A percentile compares a stretch with the other conserved stretches of the same genome.
Evolutionary conservation across 2,113 vertebrate genomes (phyloP).

Genomic region (Gobio gobio): DNA sequence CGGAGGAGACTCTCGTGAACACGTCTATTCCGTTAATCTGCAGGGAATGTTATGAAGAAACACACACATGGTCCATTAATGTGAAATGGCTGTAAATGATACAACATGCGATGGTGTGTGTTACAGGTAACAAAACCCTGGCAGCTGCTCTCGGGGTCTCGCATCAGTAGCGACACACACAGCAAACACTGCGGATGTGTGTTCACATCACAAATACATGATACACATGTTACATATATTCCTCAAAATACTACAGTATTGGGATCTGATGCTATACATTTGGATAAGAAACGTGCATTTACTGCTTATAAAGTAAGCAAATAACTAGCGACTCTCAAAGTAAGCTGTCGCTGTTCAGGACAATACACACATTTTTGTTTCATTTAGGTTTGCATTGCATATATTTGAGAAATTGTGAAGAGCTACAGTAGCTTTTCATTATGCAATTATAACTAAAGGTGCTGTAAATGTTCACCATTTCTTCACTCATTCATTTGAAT

Average conservation of each 20-base stretch:
- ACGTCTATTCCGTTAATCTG: slow-evolving; percentile 41
- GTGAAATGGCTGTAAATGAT: slow-evolving; percentile 59
- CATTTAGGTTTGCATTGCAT: not conserved
- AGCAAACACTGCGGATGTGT: slow-evolving; percentile 40
- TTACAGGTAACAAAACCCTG: slow-evolving; percentile 62
- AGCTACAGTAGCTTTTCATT: too few species aligned
- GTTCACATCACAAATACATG: slow-evolving; percentile 34
- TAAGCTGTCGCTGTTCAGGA: not conserved
- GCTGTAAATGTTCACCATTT: not conserved
- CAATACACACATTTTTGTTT: not conserved
- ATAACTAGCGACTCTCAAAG: not conserved
- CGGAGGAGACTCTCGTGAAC: slow-evolving; percentile 42
- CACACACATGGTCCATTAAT: slow-evolving; percentile 54
- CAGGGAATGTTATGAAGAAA: slow-evolving; percentile 45
- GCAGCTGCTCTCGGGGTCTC: slow-evolving; percentile 50
- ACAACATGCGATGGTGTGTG: slow-evolving; percentile 56
- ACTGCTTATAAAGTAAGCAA: not conserved
- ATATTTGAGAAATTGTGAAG: too few species aligned
- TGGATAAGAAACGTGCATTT: not conserved
- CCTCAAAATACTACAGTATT: not conserved
- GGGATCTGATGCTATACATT: not conserved
- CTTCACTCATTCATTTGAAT: too few species aligned
- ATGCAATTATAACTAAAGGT: not conserved
- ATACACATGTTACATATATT: slow-evolving; percentile 15
- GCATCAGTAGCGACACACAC: slow-evolving; percentile 53